Evolutionary conservation across 2,113 vertebrate genomes (phyloP).

Genomic region (Caranx melampygus): DNA sequence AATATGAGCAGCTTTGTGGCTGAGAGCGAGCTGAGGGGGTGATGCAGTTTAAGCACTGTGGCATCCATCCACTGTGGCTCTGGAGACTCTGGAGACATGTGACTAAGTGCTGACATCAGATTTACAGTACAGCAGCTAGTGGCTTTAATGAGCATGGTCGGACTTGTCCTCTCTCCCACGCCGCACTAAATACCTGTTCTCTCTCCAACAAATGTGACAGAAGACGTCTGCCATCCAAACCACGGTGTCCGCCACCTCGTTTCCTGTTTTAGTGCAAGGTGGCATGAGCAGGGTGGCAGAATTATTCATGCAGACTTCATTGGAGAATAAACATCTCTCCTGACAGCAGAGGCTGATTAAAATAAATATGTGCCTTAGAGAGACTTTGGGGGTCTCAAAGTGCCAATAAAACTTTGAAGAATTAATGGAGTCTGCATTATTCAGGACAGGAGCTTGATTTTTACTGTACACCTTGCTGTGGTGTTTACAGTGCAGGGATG

Average conservation of each 20-base stretch:
- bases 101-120: conserved; percentile 43
- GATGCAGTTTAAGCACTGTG: conserved; percentile 25
- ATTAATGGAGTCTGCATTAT: conserved; percentile 37
- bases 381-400: conserved; percentile 56
- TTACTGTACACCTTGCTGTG: conserved; percentile 28
- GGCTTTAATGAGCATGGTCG: conserved; percentile 55
- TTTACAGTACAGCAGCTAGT: conserved; percentile 34
- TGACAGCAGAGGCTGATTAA: conserved; percentile 62
- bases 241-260: conserved; percentile 28
- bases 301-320: conserved; percentile 62
- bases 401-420: conserved; percentile 59
- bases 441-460: conserved; percentile 38
- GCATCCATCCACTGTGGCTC: conserved; percentile 19
- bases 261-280: conserved; percentile 57
- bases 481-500: conserved; percentile 27
- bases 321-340: conserved; percentile 60
- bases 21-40: conserved; percentile 3
- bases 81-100: conserved; percentile 4
- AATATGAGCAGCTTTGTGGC: conserved; percentile 8
- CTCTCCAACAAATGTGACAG: conserved; percentile 61
- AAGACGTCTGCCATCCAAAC: conserved; percentile 34
- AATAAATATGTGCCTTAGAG: conserved; percentile 65
- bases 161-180: conserved; percentile 14
- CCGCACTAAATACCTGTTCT: conserved; percentile 39
- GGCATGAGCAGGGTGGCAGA: conserved; percentile 58